phyloP scores from a whole-genome alignment of 2,113 vertebrate species.

The Scalopus aquaticus region DNA sequence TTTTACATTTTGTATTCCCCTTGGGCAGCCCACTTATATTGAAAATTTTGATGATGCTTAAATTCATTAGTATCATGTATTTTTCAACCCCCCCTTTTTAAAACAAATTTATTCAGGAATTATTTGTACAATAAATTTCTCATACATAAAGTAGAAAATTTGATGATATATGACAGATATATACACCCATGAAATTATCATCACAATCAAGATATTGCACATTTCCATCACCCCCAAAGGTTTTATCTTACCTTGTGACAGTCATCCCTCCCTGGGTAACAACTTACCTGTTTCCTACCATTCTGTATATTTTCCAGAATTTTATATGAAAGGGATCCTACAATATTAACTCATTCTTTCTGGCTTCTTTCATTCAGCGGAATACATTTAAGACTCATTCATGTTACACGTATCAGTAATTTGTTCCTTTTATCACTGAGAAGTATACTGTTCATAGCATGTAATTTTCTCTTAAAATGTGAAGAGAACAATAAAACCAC shows the following conservation, averaged over 20 bases:
- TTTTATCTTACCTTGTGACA: constrained; percentile 27
- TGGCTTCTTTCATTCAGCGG: constrained; percentile 11
- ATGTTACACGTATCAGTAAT: background rate
- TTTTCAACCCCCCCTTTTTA: background rate
- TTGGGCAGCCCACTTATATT: too few species aligned
- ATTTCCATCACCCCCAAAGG: background rate
- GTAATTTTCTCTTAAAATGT: background rate
- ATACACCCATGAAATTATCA: background rate
- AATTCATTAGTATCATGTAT: background rate
- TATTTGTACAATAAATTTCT: background rate
- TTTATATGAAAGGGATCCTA: background rate
- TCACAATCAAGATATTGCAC: background rate
- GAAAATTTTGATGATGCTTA: constrained; percentile 24
- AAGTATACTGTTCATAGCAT: background rate
- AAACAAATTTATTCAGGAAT: background rate
- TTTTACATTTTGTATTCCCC: too few species aligned
- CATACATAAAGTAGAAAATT: background rate
- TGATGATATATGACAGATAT: background rate
- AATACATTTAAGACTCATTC: constrained; percentile 28
- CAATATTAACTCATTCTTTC: background rate
- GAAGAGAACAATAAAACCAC: background rate
- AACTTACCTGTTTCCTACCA: background rate
- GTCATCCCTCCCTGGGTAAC: background rate
- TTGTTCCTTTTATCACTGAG: background rate
- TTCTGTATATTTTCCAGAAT: constrained; percentile 21